Evolutionary conservation across 2,113 vertebrate species (phyloP), one percentile per base, ranked within the genome.

Genomic region (Percopsis transmontana): DNA sequence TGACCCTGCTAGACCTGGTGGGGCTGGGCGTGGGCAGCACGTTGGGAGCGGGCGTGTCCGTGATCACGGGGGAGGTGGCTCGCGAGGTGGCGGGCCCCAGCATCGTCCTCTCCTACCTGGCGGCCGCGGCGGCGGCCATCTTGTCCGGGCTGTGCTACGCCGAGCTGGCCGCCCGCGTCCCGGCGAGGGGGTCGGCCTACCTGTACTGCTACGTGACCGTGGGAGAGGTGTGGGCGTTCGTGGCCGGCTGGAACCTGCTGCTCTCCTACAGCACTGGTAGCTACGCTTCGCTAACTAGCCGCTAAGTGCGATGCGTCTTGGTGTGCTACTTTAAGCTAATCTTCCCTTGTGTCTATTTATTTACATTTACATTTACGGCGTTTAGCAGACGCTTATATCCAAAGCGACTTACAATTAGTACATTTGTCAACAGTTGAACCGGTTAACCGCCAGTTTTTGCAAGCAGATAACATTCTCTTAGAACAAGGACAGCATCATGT

Each of bases 221-320:
- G 7, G 81, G 81, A 10, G 77, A 84, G 48, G 50, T 78, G 50
- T 84, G 68, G 77, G 77, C 77, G 0, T 78, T 84, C 23, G 55
- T 78, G 23, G 64, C 74, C 1, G 81, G 77, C 21, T 84, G 81
- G 81, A 81, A 76, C 58, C 68, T 84, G 41, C 68, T 84, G 44
- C 58, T 80, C 27, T 77, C 81, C 14, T 84, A 76, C 3, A 20
- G 78, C 21, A 78, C 75, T 15, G 74, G 74, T 84, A 44, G 20
- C 60, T 48, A 20, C 2, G 16, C 15, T n/a, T 40, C 3, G 3
- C 11, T 44, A 44, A 2, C 11, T 14, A 44, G 14, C 3, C 3
- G 42, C 42, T 33, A 33, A n/a, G n/a, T n/a, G n/a, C n/a, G n/a
- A n/a, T n/a, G n/a, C n/a, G n/a, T n/a, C n/a, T n/a, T n/a, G n/a